These are phyloP conservation scores for Tetrapedia diversipes DNA, from an alignment of 2,888 invertebrate genomes.

Conservation along the genomic window DNA sequence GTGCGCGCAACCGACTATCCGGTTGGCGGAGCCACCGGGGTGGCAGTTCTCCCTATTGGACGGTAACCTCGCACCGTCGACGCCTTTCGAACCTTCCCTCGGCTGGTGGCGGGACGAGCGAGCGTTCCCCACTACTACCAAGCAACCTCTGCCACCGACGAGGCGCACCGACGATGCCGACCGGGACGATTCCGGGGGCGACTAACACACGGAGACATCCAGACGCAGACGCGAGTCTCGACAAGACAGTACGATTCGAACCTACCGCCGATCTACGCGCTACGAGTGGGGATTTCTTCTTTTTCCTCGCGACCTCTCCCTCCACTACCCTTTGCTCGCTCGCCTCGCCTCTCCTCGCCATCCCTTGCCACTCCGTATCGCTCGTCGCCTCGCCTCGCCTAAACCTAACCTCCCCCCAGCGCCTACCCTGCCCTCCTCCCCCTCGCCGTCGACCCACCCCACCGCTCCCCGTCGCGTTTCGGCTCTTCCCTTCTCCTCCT, in stretches of 20 bases:
- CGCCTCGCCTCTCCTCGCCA: slow-evolving; percentile 40
- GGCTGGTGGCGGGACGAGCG: slow-evolving; percentile 56
- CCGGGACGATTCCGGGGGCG: slow-evolving; percentile 84
- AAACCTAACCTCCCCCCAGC: slow-evolving; percentile 42
- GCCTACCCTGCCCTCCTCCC: slow-evolving; percentile 18
- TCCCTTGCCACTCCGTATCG: slow-evolving; percentile 9
- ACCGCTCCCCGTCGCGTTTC: slow-evolving; percentile 45
- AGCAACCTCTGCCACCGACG: slow-evolving; percentile 75
- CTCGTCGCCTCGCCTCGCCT: slow-evolving; percentile 26
- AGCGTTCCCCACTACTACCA: slow-evolving; percentile 58
- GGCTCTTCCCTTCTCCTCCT: slow-evolving; percentile 42
- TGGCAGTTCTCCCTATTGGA: slow-evolving; percentile 72
- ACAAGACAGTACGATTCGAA: slow-evolving; percentile 76
- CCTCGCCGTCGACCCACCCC: slow-evolving; percentile 37
- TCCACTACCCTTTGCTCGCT: slow-evolving; percentile 38
- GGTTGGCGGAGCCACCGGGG: slow-evolving; percentile 74
- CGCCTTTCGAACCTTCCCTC: slow-evolving; percentile 75
- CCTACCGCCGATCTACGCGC: slow-evolving; percentile 60
- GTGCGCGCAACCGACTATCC: slow-evolving; percentile 75
- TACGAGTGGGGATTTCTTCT: slow-evolving; percentile 78
- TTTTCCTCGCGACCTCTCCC: slow-evolving; percentile 71
- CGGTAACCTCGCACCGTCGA: slow-evolving; percentile 63
- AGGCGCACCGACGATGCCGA: slow-evolving; percentile 77
- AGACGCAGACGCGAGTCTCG: slow-evolving; percentile 79
- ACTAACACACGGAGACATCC: slow-evolving; percentile 69